These are phyloP conservation scores for Malthinus seriepunctatus DNA, from an alignment of 2,888 invertebrate genomes.

Conservation along the genomic window DNA sequence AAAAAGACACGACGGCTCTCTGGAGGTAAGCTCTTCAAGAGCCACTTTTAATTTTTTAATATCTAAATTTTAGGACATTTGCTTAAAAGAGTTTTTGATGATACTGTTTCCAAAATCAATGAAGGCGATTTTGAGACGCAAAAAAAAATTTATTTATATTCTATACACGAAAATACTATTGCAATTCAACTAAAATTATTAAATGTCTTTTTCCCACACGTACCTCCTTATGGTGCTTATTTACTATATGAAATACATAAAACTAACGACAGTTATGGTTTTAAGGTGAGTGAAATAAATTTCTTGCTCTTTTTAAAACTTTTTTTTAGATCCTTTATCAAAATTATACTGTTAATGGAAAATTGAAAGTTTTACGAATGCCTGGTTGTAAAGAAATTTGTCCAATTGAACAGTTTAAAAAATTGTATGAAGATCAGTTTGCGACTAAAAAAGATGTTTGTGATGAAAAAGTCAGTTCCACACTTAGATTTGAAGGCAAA, in stretches of 20 bases:
- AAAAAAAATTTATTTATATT: conserved; percentile 62
- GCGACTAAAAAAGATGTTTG: background rate
- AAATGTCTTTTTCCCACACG: conserved; percentile 61
- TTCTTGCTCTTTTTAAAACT: background rate
- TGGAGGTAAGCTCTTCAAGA: conserved; percentile 10
- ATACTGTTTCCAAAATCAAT: conserved; percentile 57
- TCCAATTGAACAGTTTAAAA: conserved; percentile 26
- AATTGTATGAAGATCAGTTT: background rate
- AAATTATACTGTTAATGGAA: conserved; percentile 34
- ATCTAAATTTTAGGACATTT: conserved; percentile 37
- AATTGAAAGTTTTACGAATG: conserved; percentile 26
- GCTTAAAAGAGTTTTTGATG: conserved; percentile 59
- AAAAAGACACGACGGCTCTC: conserved; percentile 8
- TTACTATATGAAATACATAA: conserved; percentile 27
- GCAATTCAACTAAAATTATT: conserved; percentile 62
- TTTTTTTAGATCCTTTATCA: conserved; percentile 40
- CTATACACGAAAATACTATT: conserved; percentile 70
- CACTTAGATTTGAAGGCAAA: too few species aligned
- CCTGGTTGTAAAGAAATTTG: conserved; percentile 30
- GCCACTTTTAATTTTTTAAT: too few species aligned
- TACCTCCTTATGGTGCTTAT: conserved; percentile 28
- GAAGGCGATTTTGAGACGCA: conserved; percentile 49
- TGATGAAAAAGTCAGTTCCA: too few species aligned
- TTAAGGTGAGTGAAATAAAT: conserved; percentile 13
- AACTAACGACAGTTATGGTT: conserved; percentile 46